Base-by-base conservation (phyloP, 2,113 vertebrate species). In the Larimichthys crocea region DNA sequence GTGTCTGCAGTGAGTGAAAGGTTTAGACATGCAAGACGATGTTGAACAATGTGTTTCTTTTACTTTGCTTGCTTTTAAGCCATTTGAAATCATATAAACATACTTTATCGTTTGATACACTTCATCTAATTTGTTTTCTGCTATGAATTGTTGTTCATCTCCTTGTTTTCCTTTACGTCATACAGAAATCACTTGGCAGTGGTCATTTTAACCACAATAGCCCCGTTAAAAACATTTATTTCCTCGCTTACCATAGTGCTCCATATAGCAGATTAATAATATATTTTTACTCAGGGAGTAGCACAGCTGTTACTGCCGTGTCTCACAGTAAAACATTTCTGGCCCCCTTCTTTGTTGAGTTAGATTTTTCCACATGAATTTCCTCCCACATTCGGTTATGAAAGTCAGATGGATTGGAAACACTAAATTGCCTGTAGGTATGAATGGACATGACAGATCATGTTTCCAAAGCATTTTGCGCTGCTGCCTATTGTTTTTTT, bases 171-270 rank as follows among this genome's bases (percentile, higher is more conserved):
- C 59, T 65, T 73, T 19, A 75, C 86, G 20, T 75, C 69, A 29
- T 59, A 68, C 42, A 66, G 69, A 63, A 19, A 69, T 59, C 35
- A 79, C 48, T 35, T 50, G 29, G 31, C 52, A 17, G 0, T 55
- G 31, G 42, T 65, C 66, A 70, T 78, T 84, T 78, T 49, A 63
- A 72, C 20, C 67, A 71, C 35, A 63, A 35, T 57, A 60, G 15
- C 3, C 24, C 24, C 31, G 77, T 79, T 67, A 26, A 86, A 76
- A 73, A n/a, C 17, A 61, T 81, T 64, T 68, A 79, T 84, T 68
- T 72, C 62, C 40, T 63, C 66, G 69, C 40, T 61, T 50, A 14
- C 5, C 24, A 50, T 2, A n/a, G 57, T 76, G 59, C 55, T 74
- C 11, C 11, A n/a, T 67, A 68, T 31, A 74, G 53, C 53, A 42